These are phyloP conservation scores for Castor canadensis DNA, from an alignment of 2,113 vertebrate species.

Conservation along the genomic window DNA sequence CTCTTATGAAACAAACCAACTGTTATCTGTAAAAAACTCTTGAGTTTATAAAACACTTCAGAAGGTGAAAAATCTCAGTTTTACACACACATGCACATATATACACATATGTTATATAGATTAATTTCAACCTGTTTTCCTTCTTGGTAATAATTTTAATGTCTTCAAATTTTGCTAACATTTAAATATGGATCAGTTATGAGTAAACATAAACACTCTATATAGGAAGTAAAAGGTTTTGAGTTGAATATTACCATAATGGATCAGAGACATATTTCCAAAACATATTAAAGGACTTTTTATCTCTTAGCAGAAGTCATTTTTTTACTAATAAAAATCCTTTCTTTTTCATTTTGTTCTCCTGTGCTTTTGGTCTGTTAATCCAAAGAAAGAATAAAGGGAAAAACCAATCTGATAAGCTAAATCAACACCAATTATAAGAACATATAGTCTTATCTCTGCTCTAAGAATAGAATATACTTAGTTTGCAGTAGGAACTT, in stretches of 20 bases:
- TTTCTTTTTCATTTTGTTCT: background rate
- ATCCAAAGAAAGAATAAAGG: background rate
- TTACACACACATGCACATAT: background rate
- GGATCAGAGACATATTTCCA: background rate
- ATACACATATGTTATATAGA: too few species aligned
- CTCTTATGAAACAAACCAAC: constrained; percentile 42
- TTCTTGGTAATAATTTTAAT: background rate
- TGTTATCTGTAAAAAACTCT: background rate
- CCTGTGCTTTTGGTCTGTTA: background rate
- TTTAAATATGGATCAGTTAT: background rate
- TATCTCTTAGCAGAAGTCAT: background rate
- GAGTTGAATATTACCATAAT: background rate
- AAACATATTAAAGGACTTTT: background rate
- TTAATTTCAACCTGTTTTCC: background rate
- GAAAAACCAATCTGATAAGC: background rate
- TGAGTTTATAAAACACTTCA: constrained; percentile 2
- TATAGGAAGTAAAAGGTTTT: background rate
- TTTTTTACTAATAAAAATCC: background rate
- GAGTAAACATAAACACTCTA: background rate
- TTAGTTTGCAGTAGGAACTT: background rate
- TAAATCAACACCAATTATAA: background rate
- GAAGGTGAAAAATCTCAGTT: background rate
- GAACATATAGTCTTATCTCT: background rate
- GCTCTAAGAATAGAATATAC: background rate
- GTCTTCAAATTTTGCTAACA: background rate